Evolutionary conservation across 2,888 invertebrate species (phyloP).

Genomic region (Tetramorium bicarinatum): DNA sequence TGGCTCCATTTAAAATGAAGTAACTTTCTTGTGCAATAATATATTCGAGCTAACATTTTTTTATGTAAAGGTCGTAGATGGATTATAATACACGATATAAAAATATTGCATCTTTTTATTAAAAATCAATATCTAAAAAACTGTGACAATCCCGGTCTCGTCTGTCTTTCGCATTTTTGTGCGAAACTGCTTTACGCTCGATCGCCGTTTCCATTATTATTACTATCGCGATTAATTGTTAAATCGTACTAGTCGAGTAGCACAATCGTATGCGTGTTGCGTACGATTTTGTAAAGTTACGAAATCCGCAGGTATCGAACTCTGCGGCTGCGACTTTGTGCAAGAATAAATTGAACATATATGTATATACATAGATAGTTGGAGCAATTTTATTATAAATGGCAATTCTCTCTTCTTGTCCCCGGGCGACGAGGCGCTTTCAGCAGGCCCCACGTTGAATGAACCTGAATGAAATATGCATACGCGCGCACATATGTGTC

Average conservation of each 20-base stretch:
- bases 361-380: not conserved
- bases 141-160: too few relatives aligned
- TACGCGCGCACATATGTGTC: not conserved
- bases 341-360: constrained; percentile 25
- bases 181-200: not conserved
- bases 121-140: too few relatives aligned
- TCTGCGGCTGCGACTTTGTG: not conserved
- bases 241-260: not conserved
- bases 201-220: not conserved
- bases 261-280: not conserved
- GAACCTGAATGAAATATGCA: constrained; percentile 48
- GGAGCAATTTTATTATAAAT: constrained; percentile 46
- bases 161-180: not conserved
- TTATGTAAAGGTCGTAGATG: too few relatives aligned
- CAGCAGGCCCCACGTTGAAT: constrained; percentile 43
- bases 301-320: constrained; percentile 1
- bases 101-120: too few relatives aligned
- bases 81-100: too few relatives aligned
- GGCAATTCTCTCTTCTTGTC: constrained; percentile 15
- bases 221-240: not conserved
- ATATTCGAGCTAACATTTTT: too few relatives aligned
- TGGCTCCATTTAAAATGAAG: too few relatives aligned
- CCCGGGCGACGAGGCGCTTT: constrained; percentile 1
- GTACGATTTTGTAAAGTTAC: constrained; percentile 15
- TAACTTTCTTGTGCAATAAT: too few relatives aligned